Evolutionary conservation across 2,113 vertebrate species (phyloP).

Genomic region (Ahaetulla prasina): DNA sequence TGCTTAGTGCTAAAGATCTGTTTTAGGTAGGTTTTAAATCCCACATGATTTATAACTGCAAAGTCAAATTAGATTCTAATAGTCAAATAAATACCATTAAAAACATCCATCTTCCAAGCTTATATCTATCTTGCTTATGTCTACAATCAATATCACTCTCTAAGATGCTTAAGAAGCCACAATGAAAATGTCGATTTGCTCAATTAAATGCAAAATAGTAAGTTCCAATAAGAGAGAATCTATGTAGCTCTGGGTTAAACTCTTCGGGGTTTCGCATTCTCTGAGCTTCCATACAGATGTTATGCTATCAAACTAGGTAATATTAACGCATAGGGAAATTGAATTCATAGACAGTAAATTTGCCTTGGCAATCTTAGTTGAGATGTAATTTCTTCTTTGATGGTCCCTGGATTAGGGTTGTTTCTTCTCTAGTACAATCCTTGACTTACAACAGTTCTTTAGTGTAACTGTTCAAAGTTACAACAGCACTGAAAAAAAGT

Average conservation of each 20-base stretch:
- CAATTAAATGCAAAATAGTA: neutral
- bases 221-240: neutral
- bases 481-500: no score
- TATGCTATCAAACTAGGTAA: neutral
- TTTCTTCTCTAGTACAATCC: neutral
- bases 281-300: neutral
- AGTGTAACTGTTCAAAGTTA: no score
- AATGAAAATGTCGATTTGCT: neutral
- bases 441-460: no score
- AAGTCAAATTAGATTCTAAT: neutral
- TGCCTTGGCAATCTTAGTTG: neutral
- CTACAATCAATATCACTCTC: neutral
- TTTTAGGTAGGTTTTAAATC: neutral
- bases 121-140: neutral
- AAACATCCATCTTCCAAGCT: neutral
- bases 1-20: neutral
- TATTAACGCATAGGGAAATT: neutral
- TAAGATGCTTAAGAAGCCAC: neutral
- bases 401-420: neutral
- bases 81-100: neutral
- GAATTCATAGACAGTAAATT: neutral
- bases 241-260: neutral
- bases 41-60: neutral
- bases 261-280: neutral
- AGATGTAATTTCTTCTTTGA: neutral